phyloP scores from a whole-genome alignment of 2,888 invertebrate genomes.

The Papilio gigon region DNA sequence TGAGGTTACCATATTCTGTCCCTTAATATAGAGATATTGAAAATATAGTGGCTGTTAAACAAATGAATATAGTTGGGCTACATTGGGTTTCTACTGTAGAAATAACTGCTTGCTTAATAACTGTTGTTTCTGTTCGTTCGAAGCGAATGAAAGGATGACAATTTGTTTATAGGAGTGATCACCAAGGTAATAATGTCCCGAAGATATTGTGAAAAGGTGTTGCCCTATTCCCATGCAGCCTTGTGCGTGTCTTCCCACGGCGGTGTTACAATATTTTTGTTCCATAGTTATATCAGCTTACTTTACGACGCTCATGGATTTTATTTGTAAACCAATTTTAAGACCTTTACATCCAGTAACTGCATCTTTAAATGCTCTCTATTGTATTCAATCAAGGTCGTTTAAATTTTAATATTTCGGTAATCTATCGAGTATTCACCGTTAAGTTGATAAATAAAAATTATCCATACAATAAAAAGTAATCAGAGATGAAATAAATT shows the following conservation, averaged over 20 bases:
- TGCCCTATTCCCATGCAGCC: constrained; percentile 50
- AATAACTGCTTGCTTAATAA: too few species aligned
- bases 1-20: constrained; percentile 29
- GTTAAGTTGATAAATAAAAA: neutral
- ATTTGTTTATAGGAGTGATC: neutral
- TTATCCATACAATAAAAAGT: constrained; percentile 6
- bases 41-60: neutral
- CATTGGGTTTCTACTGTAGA: too few species aligned
- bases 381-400: too few species aligned
- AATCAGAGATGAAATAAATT: constrained; percentile 18
- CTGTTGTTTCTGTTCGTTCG: too few species aligned
- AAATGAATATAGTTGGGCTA: neutral
- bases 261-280: constrained; percentile 51
- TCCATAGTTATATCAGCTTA: constrained; percentile 37
- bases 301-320: neutral
- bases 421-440: neutral
- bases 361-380: neutral
- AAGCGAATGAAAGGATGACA: too few species aligned
- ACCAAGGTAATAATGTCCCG: neutral
- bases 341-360: neutral
- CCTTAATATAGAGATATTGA: neutral
- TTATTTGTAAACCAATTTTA: neutral
- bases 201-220: neutral
- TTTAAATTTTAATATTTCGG: too few species aligned
- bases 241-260: constrained; percentile 62